Evolutionary conservation across 2,888 invertebrate genomes (phyloP).

Genomic region (Drosophila mayaguana): DNA sequence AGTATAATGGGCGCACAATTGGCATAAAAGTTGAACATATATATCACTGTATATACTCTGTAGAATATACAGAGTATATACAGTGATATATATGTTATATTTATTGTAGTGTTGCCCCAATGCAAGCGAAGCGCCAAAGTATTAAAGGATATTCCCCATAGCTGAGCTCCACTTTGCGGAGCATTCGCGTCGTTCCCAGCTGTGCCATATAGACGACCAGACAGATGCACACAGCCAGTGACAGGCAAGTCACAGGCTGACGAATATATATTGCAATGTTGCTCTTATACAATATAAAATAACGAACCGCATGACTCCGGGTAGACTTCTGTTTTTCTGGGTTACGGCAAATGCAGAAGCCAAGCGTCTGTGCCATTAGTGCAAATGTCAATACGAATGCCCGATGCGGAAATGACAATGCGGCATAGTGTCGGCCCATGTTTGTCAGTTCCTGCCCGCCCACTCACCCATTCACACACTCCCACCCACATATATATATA

Average conservation of each 20-base stretch:
- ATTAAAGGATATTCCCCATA: slow-evolving; percentile 30
- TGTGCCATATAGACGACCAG: slow-evolving; percentile 2
- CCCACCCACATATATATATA: not conserved
- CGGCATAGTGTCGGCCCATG: slow-evolving; percentile 18
- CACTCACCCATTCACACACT: not conserved
- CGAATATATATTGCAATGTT: slow-evolving; percentile 37
- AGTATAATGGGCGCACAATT: slow-evolving; percentile 72
- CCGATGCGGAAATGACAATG: slow-evolving; percentile 36
- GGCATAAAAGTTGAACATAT: slow-evolving; percentile 62
- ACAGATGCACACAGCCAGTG: slow-evolving; percentile 3
- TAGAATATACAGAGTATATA: slow-evolving; percentile 37
- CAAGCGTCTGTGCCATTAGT: slow-evolving; percentile 49
- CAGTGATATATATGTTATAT: not conserved
- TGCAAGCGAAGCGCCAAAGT: slow-evolving; percentile 26
- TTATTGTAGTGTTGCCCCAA: slow-evolving; percentile 6
- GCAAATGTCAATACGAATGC: slow-evolving; percentile 57
- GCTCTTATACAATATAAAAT: slow-evolving; percentile 41
- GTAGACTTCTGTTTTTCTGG: slow-evolving; percentile 8
- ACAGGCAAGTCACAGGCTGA: not conserved
- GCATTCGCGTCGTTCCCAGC: slow-evolving; percentile 38
- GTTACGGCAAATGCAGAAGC: slow-evolving; percentile 12
- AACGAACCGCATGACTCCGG: slow-evolving; percentile 11
- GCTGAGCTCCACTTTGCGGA: slow-evolving; percentile 38
- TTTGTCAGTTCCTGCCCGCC: slow-evolving; percentile 17
- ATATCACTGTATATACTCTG: no score